Conservation (phyloP, 2,113 vertebrate genomes). For the Anarhynchus alexandrinus region DNA sequence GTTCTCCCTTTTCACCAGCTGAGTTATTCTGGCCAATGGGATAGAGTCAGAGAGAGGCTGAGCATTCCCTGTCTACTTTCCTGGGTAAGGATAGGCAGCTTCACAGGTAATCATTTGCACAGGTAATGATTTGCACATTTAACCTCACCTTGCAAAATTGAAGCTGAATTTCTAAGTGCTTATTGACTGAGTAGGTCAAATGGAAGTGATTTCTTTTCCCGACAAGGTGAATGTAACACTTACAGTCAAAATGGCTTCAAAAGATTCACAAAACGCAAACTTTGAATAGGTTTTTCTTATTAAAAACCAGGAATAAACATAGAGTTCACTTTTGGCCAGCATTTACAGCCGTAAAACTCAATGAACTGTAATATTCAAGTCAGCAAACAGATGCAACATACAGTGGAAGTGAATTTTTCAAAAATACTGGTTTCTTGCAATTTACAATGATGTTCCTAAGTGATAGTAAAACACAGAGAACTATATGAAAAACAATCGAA, state of each 20-base stretch:
- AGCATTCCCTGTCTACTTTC: background rate
- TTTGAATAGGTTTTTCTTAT: background rate
- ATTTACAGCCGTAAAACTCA: background rate
- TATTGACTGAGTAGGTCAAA: background rate
- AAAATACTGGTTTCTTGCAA: background rate
- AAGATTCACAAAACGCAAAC: background rate
- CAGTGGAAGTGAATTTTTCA: background rate
- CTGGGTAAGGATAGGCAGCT: background rate
- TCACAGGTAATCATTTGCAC: background rate
- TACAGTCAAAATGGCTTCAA: background rate
- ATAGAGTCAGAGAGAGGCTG: background rate
- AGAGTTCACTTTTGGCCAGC: background rate
- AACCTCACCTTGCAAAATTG: background rate
- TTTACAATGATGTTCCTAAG: background rate
- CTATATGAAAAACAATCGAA: background rate
- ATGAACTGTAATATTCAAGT: background rate
- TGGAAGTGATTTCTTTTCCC: background rate
- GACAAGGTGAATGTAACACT: background rate
- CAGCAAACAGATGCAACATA: background rate
- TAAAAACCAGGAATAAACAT: background rate
- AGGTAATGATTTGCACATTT: slow-evolving; percentile 17
- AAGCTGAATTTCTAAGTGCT: background rate
- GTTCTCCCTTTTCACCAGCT: background rate
- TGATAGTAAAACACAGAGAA: background rate
- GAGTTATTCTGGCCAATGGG: background rate